phyloP scores from a whole-genome alignment of 2,113 vertebrate genomes.

The Argyrosomus japonicus region DNA sequence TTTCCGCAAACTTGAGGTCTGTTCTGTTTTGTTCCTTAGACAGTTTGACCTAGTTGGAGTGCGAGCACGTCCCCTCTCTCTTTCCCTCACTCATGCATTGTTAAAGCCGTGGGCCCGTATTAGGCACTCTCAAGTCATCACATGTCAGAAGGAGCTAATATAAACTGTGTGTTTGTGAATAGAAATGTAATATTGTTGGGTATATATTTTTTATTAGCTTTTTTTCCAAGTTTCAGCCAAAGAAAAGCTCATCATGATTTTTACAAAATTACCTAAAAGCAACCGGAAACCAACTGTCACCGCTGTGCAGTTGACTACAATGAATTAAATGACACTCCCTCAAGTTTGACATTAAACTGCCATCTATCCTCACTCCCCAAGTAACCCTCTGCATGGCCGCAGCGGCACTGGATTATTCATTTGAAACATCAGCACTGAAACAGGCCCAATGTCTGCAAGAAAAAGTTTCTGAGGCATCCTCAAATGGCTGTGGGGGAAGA shows the following conservation, averaged over 20 bases:
- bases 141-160: constrained; percentile 74
- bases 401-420: constrained; percentile 76
- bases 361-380: constrained; percentile 61
- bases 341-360: constrained; percentile 67
- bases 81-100: constrained; percentile 79
- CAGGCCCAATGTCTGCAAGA: constrained; percentile 70
- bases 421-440: constrained; percentile 76
- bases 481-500: constrained; percentile 76
- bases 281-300: constrained; percentile 6
- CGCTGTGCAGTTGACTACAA: constrained; percentile 8
- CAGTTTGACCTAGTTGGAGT: constrained; percentile 89
- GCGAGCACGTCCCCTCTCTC: constrained; percentile 83
- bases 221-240: constrained; percentile 33
- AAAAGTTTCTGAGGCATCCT: constrained; percentile 81
- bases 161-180: constrained; percentile 46
- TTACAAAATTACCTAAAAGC: constrained; percentile 44
- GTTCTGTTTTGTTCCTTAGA: constrained; percentile 85
- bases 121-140: constrained; percentile 88
- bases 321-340: constrained; percentile 60
- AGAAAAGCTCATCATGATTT: constrained; percentile 48
- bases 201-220: not conserved
- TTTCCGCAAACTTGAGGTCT: constrained; percentile 87
- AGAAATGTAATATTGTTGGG: constrained; percentile 18
- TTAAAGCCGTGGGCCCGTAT: constrained; percentile 91
- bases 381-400: constrained; percentile 68